These are phyloP conservation scores for Ascaphus truei DNA, from an alignment of 2,113 vertebrate species.

Conservation along the genomic window DNA sequence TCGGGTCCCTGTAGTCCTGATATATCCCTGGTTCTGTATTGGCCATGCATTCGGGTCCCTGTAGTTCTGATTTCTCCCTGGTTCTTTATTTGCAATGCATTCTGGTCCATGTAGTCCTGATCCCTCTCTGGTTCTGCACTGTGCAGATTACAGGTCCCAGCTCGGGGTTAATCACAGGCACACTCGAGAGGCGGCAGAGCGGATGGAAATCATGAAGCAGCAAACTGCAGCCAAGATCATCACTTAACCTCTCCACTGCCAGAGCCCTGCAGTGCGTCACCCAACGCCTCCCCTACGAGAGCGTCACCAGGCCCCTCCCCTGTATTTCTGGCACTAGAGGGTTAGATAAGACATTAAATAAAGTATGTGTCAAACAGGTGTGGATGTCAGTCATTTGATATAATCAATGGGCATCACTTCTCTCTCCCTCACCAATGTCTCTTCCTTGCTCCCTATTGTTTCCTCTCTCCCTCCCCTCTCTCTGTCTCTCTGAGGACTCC, in stretches of 20 bases:
- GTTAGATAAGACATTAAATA: background rate
- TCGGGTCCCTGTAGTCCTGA: no score
- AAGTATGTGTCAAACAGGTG: background rate
- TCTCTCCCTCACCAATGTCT: background rate
- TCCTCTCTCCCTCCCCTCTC: background rate
- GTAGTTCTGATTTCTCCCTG: no score
- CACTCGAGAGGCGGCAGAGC: background rate
- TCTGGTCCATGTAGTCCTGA: background rate
- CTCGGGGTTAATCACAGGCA: slow-evolving; percentile 1
- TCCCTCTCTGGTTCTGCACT: no score
- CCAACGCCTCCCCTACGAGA: no score
- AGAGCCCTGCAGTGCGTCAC: no score
- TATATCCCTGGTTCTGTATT: no score
- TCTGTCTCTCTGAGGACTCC: background rate
- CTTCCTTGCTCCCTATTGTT: no score
- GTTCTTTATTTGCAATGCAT: background rate
- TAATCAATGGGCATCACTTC: background rate
- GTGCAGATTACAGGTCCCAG: background rate
- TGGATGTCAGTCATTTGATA: background rate
- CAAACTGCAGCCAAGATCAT: background rate
- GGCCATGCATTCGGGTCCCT: no score
- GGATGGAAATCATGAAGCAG: background rate
- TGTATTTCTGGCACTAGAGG: background rate
- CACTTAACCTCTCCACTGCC: background rate
- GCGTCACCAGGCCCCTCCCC: background rate